Conservation (phyloP, 1,140 invertebrate species). For the Heliothis subflexa region DNA sequence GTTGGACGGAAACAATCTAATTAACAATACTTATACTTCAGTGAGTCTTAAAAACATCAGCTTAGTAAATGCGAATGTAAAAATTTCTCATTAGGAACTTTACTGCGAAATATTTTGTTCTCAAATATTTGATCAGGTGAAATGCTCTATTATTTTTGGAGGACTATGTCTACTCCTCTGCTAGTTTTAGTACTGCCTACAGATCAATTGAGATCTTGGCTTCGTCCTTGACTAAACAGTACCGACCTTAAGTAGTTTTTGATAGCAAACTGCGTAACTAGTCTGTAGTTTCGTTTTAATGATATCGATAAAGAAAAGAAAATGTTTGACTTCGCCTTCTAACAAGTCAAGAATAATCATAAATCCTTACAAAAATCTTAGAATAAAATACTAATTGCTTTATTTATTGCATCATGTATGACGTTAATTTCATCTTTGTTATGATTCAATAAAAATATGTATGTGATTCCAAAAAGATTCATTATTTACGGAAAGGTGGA, state of each 20-base stretch:
- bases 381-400: too few relatives aligned
- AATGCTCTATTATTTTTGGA: slow-evolving; percentile 26
- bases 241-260: neutral
- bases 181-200: neutral
- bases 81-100: too few relatives aligned
- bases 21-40: too few relatives aligned
- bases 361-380: too few relatives aligned
- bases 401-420: neutral
- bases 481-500: slow-evolving; percentile 21
- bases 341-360: neutral
- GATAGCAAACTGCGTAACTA: neutral
- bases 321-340: too few relatives aligned
- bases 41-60: too few relatives aligned
- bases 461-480: slow-evolving; percentile 26
- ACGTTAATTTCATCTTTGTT: slow-evolving; percentile 24
- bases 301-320: too few relatives aligned
- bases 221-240: neutral
- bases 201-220: slow-evolving; percentile 12
- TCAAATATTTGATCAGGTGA: slow-evolving; percentile 32
- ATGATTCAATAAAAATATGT: slow-evolving; percentile 30
- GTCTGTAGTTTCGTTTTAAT: too few relatives aligned
- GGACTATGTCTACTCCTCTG: slow-evolving; percentile 6
- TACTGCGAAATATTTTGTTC: slow-evolving; percentile 5
- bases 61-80: neutral
- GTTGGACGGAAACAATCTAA: neutral